Conservation (phyloP, 1,140 invertebrate genomes). For the Drosophila sucinea region DNA sequence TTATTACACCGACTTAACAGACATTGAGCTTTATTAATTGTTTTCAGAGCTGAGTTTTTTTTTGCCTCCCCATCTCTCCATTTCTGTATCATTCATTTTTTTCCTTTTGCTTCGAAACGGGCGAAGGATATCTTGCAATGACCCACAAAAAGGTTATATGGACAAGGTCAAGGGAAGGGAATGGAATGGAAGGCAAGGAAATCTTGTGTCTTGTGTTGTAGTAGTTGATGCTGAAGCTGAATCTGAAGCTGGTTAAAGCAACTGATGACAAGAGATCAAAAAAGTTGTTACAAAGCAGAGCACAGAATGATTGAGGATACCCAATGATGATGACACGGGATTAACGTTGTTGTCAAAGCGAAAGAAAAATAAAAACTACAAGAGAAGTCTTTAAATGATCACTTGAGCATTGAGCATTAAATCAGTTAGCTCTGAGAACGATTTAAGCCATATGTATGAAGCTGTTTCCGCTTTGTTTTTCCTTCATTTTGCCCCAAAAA, state of each 20-base stretch:
- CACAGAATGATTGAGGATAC: slow-evolving; percentile 7
- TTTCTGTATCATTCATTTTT: not conserved
- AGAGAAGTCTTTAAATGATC: not conserved
- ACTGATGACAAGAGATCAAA: slow-evolving; percentile 39
- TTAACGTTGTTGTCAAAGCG: not conserved
- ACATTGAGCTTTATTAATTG: slow-evolving; percentile 77
- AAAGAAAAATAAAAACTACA: not conserved
- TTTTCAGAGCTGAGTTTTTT: slow-evolving; percentile 34
- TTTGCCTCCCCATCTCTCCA: not conserved
- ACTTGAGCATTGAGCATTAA: not conserved
- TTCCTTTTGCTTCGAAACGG: slow-evolving; percentile 12
- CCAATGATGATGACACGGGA: slow-evolving; percentile 7
- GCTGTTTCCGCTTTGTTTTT: not conserved
- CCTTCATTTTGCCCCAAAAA: not conserved
- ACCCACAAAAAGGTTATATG: slow-evolving; percentile 32
- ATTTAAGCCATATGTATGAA: not conserved
- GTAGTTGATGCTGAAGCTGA: slow-evolving; percentile 4
- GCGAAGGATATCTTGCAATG: not conserved
- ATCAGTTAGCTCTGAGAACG: not conserved
- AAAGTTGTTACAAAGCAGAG: slow-evolving; percentile 4
- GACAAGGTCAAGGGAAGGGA: slow-evolving; percentile 29
- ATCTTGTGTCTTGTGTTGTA: slow-evolving; percentile 15
- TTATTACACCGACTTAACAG: slow-evolving; percentile 64
- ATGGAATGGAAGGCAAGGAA: not conserved
- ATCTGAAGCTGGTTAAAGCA: slow-evolving; percentile 24